Percentiles rank a stretch among this genome's conserved stretches.
Conservation (phyloP, 2,113 vertebrate species). For the Xenus cinereus region DNA sequence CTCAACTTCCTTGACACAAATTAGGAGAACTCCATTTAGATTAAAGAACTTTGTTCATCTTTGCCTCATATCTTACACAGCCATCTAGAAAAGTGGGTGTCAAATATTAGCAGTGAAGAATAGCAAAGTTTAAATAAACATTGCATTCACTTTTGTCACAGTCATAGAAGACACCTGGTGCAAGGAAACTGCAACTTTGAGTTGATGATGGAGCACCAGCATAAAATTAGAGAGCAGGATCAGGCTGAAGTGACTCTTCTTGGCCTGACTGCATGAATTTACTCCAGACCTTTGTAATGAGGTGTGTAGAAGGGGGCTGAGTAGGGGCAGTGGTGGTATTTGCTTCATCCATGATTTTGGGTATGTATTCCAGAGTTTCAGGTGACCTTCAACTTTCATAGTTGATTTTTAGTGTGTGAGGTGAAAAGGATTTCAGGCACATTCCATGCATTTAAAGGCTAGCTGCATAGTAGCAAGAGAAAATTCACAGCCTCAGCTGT, state of each 20-base stretch:
- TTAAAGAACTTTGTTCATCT: background rate
- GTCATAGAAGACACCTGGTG: background rate
- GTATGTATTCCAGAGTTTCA: background rate
- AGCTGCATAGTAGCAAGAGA: background rate
- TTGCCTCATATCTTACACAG: background rate
- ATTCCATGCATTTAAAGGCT: background rate
- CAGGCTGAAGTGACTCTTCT: background rate
- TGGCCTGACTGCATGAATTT: background rate
- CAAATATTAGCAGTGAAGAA: background rate
- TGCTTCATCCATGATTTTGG: background rate
- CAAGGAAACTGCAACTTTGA: background rate
- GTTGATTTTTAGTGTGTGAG: background rate
- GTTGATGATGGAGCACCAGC: background rate
- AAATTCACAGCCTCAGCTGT: background rate
- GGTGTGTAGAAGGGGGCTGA: background rate
- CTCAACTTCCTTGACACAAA: background rate
- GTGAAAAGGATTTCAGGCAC: background rate
- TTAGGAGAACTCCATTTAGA: background rate
- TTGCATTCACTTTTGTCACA: background rate
- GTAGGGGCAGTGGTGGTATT: background rate
- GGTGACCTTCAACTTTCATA: background rate
- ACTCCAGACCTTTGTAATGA: background rate
- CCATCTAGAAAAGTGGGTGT: background rate
- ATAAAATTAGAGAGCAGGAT: background rate
- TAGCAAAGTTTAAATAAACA: background rate